Base-by-base conservation (phyloP, 1,140 invertebrate species). In the Oscheius sp. region DNA sequence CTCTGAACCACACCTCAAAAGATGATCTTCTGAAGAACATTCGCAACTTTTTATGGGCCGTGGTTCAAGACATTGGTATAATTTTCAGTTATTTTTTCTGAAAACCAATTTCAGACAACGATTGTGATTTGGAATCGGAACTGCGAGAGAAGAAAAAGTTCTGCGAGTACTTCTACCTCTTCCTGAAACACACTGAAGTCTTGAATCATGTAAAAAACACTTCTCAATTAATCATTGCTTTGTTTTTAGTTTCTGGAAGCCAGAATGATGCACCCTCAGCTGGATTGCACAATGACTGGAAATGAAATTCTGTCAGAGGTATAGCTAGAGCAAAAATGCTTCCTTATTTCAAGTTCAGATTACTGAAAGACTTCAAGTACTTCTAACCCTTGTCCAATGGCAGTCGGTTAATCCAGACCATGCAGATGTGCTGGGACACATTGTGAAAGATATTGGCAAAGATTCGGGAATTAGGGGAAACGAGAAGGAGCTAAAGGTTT, bases 111-210 rank as follows among this genome's bases (percentile, higher is more conserved):
- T 55, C 23, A 55, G 49, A 7, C 49, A 26, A 55, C 23, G 7
- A 55, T 23, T 7, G 7, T 4, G 49, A 55, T 23, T 15, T 55
- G 15, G 49, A 55, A 4, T 15, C 4, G 7, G 7, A 55, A 55
- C 49, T 55, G 23, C 49, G 7, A 7, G 49, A 55, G 23, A 55
- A 55, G 49, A 55, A 55, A 23, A 55, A 55, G 49, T 55, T 55
- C 23, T 23, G 15, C 7, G 49, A 55, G 7, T 55, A 55, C 23
- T 55, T 55, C 49, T 7, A 20, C 23, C 49, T 55, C 7, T 55
- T 55, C 23, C 23, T 55, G 49, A 55, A 55, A 26, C 49, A 55
- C 49, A 55, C 15, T 26, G 49, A 55, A 23, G 4, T 23, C 4
- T 23, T 55, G 7, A 55, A 23, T 23, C 15, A 7, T 13, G 49